These are phyloP conservation scores for Zaprionus bogoriensis DNA, from an alignment of 2,888 invertebrate species.

Conservation along the genomic window DNA sequence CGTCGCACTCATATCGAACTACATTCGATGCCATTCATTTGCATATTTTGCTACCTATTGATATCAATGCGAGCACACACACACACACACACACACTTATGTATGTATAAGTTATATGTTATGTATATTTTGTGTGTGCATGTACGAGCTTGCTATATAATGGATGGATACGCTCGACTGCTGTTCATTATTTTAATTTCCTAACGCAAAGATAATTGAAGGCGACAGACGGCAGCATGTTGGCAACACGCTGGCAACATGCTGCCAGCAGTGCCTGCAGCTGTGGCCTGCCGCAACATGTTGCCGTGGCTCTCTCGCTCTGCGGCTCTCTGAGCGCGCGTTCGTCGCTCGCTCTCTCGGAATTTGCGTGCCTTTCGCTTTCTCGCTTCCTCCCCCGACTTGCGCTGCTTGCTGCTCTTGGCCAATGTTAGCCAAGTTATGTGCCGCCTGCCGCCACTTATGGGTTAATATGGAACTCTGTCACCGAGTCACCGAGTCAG, in stretches of 20 bases:
- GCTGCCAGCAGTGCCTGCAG: slow-evolving; percentile 3
- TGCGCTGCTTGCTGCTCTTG: slow-evolving; percentile 10
- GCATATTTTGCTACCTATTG: slow-evolving; percentile 47
- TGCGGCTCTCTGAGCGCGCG: background rate
- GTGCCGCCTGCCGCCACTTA: slow-evolving; percentile 29
- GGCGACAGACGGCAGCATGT: slow-evolving; percentile 50
- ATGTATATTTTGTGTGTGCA: background rate
- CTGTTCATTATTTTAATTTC: slow-evolving; percentile 72
- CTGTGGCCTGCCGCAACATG: slow-evolving; percentile 20
- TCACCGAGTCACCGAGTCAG: slow-evolving; percentile 66
- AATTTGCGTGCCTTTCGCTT: slow-evolving; percentile 3
- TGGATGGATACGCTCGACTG: slow-evolving; percentile 5
- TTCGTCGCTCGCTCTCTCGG: background rate
- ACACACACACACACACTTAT: background rate
- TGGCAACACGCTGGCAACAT: slow-evolving; percentile 35
- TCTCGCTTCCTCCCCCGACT: background rate
- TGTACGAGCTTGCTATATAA: slow-evolving; percentile 15
- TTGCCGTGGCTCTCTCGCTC: slow-evolving; percentile 26
- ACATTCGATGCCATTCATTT: slow-evolving; percentile 56
- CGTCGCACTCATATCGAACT: slow-evolving; percentile 28
- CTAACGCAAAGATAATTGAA: slow-evolving; percentile 56
- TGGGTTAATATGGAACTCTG: slow-evolving; percentile 70
- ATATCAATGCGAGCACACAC: background rate
- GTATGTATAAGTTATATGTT: slow-evolving; percentile 9
- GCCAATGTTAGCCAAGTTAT: slow-evolving; percentile 32